phyloP scores from a whole-genome alignment of 2,888 invertebrate genomes.

The Hypomecis punctinalis region DNA sequence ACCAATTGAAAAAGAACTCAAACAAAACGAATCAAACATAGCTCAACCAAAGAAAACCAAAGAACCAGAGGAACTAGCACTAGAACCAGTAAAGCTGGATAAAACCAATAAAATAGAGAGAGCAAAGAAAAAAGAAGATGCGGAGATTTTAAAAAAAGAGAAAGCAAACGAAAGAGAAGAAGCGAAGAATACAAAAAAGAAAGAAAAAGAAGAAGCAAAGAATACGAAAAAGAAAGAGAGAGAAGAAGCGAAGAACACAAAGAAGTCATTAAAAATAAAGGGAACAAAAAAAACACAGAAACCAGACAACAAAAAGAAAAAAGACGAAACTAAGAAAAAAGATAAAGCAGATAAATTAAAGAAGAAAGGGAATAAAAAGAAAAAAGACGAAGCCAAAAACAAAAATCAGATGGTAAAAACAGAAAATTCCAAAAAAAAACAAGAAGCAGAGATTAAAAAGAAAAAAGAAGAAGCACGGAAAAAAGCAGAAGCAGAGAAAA shows the following conservation, averaged over 20 bases:
- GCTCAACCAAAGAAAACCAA: too few relatives aligned
- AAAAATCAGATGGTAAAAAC: conserved; percentile 5
- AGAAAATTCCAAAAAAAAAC: background rate
- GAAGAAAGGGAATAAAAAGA: conserved; percentile 12
- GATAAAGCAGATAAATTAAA: background rate
- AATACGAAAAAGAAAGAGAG: background rate
- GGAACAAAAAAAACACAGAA: background rate
- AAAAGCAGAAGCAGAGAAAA: background rate
- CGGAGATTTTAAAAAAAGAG: too few relatives aligned
- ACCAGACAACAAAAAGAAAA: background rate
- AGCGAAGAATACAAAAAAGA: too few relatives aligned
- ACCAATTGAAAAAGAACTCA: too few relatives aligned
- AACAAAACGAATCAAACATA: too few relatives aligned
- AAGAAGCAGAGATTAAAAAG: conserved; percentile 7
- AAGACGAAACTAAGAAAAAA: conserved; percentile 3
- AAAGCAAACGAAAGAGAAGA: too few relatives aligned
- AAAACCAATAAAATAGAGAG: too few relatives aligned
- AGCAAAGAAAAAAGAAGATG: too few relatives aligned
- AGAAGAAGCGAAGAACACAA: background rate
- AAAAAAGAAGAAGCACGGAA: background rate
- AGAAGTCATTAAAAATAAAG: background rate
- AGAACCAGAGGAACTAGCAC: too few relatives aligned
- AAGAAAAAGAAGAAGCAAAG: background rate
- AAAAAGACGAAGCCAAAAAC: background rate
- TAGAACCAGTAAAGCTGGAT: too few relatives aligned